Evolutionary conservation across 1,140 invertebrate genomes (phyloP), one percentile per base, ranked within the genome.

Genomic region (Papilio dardanus): DNA sequence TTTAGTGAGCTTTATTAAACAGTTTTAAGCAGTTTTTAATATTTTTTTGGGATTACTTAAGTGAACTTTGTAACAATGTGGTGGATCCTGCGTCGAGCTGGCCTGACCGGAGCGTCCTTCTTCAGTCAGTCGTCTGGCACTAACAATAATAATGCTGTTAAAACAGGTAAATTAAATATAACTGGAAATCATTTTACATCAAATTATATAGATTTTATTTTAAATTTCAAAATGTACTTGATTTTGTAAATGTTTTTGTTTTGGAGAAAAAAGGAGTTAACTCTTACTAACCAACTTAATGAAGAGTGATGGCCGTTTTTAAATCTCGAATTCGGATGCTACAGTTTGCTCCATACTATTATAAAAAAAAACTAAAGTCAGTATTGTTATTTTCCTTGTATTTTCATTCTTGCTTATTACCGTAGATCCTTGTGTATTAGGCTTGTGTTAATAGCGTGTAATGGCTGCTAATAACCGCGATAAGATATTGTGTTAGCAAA

Each of bases 1-100:
- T 30, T 28, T 28, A 62, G 24, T 30, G 3, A 62, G 54, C 30
- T 62, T 28, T 28, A 28, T 16, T 62, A 12, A 62, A 46, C 1
- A 46, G 24, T 62, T 62, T 28, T 28, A 62, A 62, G 54, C 12
- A 62, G 24, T 62, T 62, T 58, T n/a, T 21, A 50, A 50, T 50
- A 19, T n/a, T 5, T 50, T 50, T 62, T 30, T 14, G 35, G 35
- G 24, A 7, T 21, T 14, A 12, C n/a, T 66, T 2, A 66, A 66
- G 65, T 66, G 30, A 66, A 66, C 31, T 66, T 66, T 28, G 21
- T 19, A 69, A 88, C 80, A 42, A 93, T 93, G 91, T 93, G 90
- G 91, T 93, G 91, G 91, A 92, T 93, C 77, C 82, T 93, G 16
- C 85, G 88, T 10, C 86, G 89, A 1, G 91, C 90, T 7, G 79